Base-by-base conservation (phyloP, 2,797 vertebrate genomes). In the Peromyscus melanophrys region DNA sequence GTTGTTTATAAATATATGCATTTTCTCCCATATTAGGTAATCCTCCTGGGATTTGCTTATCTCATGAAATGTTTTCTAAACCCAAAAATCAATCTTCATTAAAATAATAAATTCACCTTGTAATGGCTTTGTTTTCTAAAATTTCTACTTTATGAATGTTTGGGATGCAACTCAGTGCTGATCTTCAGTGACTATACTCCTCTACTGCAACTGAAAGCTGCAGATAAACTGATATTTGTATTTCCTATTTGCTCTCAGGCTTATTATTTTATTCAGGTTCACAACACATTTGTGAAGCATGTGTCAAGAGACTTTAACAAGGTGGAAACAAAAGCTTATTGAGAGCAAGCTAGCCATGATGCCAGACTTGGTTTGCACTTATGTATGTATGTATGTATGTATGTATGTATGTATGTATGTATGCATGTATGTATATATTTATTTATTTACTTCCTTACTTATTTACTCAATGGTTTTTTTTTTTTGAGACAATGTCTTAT, bases 61-160 rank as follows among this genome's bases (percentile, higher is more conserved):
- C 34, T 94, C 16, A 31, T 34, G 34, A 40, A 49, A 75, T 89
- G 37, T 90, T 92, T 90, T 81, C 4, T 85, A 89, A 94, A 85
- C 46, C 3, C 71, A 65, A 96, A 96, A 92, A 83, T 78, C 46
- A 90, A n/a, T 92, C 67, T 89, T 93, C 8, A 87, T 94, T 92
- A 82, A 75, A 85, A 88, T 82, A 86, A 67, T 75, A 85, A 52
- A 89, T 75, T 91, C 37, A 83, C 4, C 83, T 73, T 59, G 77
- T 85, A 78, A 67, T 78, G 29, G 5, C 21, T 91, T 88, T 73
- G 6, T 77, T 92, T 95, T 88, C 29, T 89, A 34, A 86, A 67
- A 84, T 92, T 86, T 63, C 25, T 83, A 63, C 10, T 90, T 96
- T 12, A 34, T 37, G 83, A 90, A 63, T 11, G 73, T 89, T 75